Evolutionary conservation across 1,140 invertebrate species (phyloP).

Genomic region (Telenomus remus): DNA sequence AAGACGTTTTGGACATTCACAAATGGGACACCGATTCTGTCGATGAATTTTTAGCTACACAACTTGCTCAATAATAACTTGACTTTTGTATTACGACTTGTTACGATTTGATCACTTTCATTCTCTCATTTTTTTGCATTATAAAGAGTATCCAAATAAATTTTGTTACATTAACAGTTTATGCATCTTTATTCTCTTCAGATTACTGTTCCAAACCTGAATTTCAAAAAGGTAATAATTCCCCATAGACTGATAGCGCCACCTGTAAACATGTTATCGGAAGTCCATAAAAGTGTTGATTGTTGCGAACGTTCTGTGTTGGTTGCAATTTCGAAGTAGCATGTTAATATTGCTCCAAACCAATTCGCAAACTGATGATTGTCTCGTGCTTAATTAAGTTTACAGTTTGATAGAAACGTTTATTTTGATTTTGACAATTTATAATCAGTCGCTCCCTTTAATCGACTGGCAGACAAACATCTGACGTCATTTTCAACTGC

Average conservation of each 20-base stretch:
- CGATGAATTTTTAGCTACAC: conserved; percentile 93
- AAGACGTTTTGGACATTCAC: conserved; percentile 93
- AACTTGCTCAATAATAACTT: conserved; percentile 75
- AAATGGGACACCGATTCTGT: conserved; percentile 98
- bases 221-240: too few relatives aligned
- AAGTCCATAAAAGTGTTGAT: neutral
- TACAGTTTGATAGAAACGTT: neutral
- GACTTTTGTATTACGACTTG: neutral
- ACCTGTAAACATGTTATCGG: too few relatives aligned
- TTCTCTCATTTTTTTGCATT: too few relatives aligned
- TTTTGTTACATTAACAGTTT: too few relatives aligned
- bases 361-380: neutral
- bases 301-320: neutral
- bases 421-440: neutral
- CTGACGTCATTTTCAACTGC: neutral
- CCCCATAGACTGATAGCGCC: neutral
- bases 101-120: neutral
- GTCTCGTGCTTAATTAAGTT: neutral
- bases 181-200: too few relatives aligned
- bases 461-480: neutral
- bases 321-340: neutral
- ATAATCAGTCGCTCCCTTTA: neutral
- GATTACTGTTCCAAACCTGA: too few relatives aligned
- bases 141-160: too few relatives aligned
- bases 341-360: neutral